Conservation (phyloP, 2,113 vertebrate genomes). For the Catharus minimus region DNA sequence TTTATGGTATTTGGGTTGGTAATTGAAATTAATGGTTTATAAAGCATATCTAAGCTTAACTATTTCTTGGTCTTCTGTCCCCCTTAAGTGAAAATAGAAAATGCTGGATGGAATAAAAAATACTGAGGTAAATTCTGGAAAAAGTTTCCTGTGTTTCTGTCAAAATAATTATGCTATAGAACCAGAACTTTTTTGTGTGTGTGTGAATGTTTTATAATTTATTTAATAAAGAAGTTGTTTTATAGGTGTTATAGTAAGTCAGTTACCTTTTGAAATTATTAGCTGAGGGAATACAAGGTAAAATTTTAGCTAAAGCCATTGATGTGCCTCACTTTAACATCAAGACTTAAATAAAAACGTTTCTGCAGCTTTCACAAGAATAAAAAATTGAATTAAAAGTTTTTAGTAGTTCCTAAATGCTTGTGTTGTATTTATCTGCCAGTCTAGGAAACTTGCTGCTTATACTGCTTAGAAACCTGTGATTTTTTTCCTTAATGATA, state of each 20-base stretch:
- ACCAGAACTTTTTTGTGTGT: neutral
- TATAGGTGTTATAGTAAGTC: neutral
- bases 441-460: neutral
- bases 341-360: neutral
- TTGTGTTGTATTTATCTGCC: neutral
- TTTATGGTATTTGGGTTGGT: slow-evolving; percentile 29
- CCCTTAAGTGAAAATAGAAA: neutral
- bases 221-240: neutral
- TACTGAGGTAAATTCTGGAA: neutral
- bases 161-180: neutral
- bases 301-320: neutral
- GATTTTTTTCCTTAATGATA: neutral
- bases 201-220: neutral
- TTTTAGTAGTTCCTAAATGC: neutral
- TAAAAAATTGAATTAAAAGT: neutral
- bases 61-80: slow-evolving; percentile 29
- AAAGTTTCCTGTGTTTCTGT: neutral
- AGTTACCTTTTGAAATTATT: neutral
- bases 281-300: neutral
- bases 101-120: neutral
- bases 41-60: slow-evolving; percentile 38
- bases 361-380: neutral
- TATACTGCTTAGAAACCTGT: neutral
- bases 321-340: neutral
- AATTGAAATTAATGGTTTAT: slow-evolving; percentile 37